Conservation (phyloP, 1,140 invertebrate species). For the Eueides isabella region DNA sequence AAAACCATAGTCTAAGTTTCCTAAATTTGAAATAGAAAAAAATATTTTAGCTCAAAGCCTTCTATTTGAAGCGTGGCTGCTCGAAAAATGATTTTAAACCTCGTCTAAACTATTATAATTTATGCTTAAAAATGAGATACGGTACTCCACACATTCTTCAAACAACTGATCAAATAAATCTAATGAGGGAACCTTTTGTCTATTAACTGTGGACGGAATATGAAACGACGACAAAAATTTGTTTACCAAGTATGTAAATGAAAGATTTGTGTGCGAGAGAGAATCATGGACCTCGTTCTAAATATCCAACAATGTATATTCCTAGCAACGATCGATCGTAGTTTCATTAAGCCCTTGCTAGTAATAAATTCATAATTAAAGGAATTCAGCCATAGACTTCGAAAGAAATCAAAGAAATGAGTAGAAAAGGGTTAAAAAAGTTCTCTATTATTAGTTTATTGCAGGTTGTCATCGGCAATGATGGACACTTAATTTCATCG, state of each 20-base stretch:
- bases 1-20: background rate
- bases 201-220: slow-evolving; percentile 41
- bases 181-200: slow-evolving; percentile 64
- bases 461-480: slow-evolving; percentile 55
- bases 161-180: slow-evolving; percentile 78
- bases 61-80: background rate
- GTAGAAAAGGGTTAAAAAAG: slow-evolving; percentile 57
- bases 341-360: background rate
- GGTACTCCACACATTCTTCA: slow-evolving; percentile 47
- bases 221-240: slow-evolving; percentile 46
- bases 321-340: background rate
- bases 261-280: slow-evolving; percentile 24
- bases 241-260: slow-evolving; percentile 46
- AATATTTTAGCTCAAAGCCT: background rate
- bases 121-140: slow-evolving; percentile 42
- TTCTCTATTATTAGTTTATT: slow-evolving; percentile 73
- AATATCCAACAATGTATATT: background rate
- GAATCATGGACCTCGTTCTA: background rate
- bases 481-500: slow-evolving; percentile 53
- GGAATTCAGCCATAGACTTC: slow-evolving; percentile 45
- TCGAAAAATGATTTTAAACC: background rate
- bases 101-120: slow-evolving; percentile 19
- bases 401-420: slow-evolving; percentile 74
- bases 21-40: background rate
- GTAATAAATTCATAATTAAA: slow-evolving; percentile 20